Evolutionary conservation across 2,113 vertebrate genomes (phyloP), one percentile per base, ranked within the genome.

Genomic region (Talpa occidentalis): DNA sequence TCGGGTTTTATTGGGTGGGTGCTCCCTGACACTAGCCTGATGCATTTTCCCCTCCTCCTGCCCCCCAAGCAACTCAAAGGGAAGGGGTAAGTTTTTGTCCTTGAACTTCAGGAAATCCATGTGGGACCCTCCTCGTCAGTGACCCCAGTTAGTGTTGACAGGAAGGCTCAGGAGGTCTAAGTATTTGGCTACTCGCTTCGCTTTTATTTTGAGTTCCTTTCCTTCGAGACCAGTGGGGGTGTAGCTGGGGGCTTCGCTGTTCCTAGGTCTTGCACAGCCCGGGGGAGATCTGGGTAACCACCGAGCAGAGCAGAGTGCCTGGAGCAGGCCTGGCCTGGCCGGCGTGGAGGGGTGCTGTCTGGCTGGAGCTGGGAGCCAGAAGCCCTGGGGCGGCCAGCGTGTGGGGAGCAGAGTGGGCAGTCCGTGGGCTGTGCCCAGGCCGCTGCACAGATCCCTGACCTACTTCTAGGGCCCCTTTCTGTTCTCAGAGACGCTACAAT

Each of bases 401-500:
- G 0, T 32, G 74, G 59, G 40, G 79, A 70, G 32, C 60, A 16
- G 56, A 89, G 72, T 89, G 89, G 94, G 76, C 91, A 89, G 87
- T 87, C 54, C n/a, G 0, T 10, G 76, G 73, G 76, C 80, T 16
- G 2, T 35, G 78, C 62, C 44, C 70, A 62, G 79, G 81, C 84
- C 22, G 14, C 77, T 2, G 47, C 32, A 40, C 64, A 64, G 93
- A 88, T 97, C 94, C 98, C 98, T 99, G 99, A 99, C 99, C 99
- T 99, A 99, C 98, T 99, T 99, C 99, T 98, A 96, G 98, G 97
- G 98, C 98, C 98, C 98, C 97, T 98, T 99, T 98, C 98, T 98
- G 99, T 99, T 99, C 98, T 98, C 98, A 98, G 99, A 99, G 98
- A 98, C 97, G 98, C 98, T 99, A 99, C 99, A 98, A 99, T 99